A percentile compares a stretch with the other conserved stretches of the same genome.
phyloP scores from a whole-genome alignment of 1,140 invertebrate species.

The Cherax quadricarinatus region DNA sequence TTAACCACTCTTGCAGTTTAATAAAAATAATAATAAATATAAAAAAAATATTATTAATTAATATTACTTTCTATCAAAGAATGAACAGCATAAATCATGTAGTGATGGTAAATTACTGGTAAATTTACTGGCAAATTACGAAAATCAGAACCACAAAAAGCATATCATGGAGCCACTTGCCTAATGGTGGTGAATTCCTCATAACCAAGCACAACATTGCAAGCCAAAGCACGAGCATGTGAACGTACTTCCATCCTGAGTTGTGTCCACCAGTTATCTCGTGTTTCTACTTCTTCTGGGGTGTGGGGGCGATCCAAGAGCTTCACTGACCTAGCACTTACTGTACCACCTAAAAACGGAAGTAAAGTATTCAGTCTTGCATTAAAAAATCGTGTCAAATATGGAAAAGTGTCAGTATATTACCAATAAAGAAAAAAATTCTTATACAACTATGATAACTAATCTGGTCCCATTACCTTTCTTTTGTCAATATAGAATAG shows the following conservation, averaged over 20 bases:
- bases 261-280: conserved; percentile 97
- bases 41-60: too few species aligned
- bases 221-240: conserved; percentile 91
- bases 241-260: conserved; percentile 94
- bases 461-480: too few species aligned
- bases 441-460: too few species aligned
- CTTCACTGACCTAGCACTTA: conserved; percentile 91
- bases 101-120: too few species aligned
- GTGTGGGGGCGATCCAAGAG: conserved; percentile 87
- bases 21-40: too few species aligned
- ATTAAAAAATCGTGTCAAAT: not conserved
- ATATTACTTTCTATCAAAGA: too few species aligned
- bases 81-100: too few species aligned
- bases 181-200: conserved; percentile 92
- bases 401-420: not conserved
- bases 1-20: too few species aligned
- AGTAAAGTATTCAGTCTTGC: not conserved
- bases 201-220: conserved; percentile 96
- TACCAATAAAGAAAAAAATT: too few species aligned
- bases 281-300: conserved; percentile 90
- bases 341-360: conserved; percentile 84
- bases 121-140: not conserved
- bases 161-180: conserved; percentile 78
- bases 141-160: too few species aligned
- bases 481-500: too few species aligned